These are phyloP conservation scores for Alligator sinensis DNA, from an alignment of 2,113 vertebrate species.

Conservation along the genomic window DNA sequence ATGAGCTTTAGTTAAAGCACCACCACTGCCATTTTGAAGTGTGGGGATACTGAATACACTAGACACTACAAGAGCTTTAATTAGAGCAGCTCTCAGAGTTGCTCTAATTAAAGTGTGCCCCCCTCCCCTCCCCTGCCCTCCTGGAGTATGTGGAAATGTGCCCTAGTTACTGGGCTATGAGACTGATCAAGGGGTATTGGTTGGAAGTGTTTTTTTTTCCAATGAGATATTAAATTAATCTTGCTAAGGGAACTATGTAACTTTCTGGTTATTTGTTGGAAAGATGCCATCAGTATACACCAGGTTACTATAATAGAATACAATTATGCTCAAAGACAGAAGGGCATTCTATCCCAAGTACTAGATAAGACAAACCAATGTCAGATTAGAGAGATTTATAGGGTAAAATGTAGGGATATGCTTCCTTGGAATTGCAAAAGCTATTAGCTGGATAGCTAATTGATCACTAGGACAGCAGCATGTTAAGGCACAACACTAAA, in stretches of 20 bases:
- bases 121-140: no score
- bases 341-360: background rate
- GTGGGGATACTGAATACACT: no score
- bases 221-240: no score
- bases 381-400: background rate
- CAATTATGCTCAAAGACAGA: background rate
- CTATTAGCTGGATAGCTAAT: background rate
- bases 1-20: no score
- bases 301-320: background rate
- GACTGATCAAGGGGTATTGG: background rate
- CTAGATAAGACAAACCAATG: background rate
- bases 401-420: background rate
- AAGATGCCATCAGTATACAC: background rate
- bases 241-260: no score
- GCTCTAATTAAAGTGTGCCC: no score
- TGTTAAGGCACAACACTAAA: background rate
- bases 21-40: no score
- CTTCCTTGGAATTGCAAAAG: background rate
- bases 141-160: no score
- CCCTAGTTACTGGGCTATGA: no score
- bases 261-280: background rate
- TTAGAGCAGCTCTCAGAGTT: no score
- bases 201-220: background rate
- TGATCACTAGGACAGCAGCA: background rate
- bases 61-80: no score